Conservation (phyloP, 2,888 invertebrate genomes). For the Shargacucullia verbasci region DNA sequence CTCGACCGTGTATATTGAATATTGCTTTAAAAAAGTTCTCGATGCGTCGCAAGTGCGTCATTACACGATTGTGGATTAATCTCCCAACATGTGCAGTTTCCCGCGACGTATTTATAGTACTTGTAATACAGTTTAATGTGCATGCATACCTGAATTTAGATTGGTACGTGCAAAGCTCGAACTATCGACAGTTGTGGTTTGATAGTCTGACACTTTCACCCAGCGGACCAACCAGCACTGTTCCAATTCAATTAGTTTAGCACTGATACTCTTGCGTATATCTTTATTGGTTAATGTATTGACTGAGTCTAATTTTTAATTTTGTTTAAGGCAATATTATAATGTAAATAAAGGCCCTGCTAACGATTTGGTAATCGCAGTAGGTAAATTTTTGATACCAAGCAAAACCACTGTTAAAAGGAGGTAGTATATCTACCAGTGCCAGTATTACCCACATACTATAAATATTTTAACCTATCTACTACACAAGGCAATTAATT, state of each 20-base stretch:
- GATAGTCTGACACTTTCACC: constrained; percentile 8
- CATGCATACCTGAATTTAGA: constrained; percentile 16
- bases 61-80: not conserved
- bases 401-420: too few species aligned
- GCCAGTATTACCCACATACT: too few species aligned
- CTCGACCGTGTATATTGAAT: too few species aligned
- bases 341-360: too few species aligned
- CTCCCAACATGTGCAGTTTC: not conserved
- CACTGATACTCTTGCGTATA: constrained; percentile 15
- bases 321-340: too few species aligned
- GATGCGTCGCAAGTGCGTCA: not conserved
- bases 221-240: constrained; percentile 9
- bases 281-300: not conserved
- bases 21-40: not conserved
- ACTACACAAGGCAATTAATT: too few species aligned
- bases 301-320: too few species aligned
- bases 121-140: constrained; percentile 3
- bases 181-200: constrained; percentile 37
- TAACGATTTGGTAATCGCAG: too few species aligned
- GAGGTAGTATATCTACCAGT: too few species aligned
- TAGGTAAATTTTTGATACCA: too few species aligned
- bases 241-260: constrained; percentile 41
- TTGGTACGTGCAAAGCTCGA: constrained; percentile 8
- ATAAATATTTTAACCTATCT: too few species aligned
- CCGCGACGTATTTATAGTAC: not conserved